Percentiles rank a stretch among this genome's conserved stretches.
phyloP scores from a whole-genome alignment of 2,113 vertebrate genomes.

The Melanocharis versteri region DNA sequence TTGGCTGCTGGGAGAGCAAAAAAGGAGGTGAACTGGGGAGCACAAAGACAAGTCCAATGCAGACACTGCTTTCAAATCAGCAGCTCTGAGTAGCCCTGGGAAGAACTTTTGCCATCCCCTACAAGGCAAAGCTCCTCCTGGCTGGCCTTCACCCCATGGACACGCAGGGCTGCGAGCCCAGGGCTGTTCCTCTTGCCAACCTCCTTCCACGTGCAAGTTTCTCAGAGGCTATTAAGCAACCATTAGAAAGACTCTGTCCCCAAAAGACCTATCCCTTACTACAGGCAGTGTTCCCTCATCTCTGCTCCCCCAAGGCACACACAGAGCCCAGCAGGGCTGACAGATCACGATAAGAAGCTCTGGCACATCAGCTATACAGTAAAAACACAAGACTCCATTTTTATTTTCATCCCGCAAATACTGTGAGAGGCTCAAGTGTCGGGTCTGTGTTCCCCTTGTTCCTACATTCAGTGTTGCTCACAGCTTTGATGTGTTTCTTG shows the following conservation, averaged over 20 bases:
- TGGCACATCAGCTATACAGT: neutral
- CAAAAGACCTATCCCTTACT: neutral
- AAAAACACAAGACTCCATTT: neutral
- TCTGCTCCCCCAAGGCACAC: neutral
- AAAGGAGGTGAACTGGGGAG: rapidly evolving
- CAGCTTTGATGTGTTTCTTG: neutral
- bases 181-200: neutral
- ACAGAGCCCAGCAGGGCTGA: neutral
- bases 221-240: neutral
- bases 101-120: neutral
- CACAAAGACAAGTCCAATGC: neutral
- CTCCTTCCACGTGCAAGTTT: rapidly evolving
- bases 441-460: neutral
- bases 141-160: rapidly evolving
- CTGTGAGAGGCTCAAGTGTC: rapidly evolving
- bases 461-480: rapidly evolving
- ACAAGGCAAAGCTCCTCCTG: neutral
- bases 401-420: neutral
- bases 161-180: rapidly evolving
- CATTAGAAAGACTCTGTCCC: neutral
- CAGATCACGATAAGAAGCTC: neutral
- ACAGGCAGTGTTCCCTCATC: neutral
- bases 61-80: neutral
- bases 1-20: rapidly evolving
- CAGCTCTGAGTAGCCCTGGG: neutral